Evolutionary conservation across 2,797 vertebrate genomes (phyloP).

Genomic region (Cephalopachus bancanus): DNA sequence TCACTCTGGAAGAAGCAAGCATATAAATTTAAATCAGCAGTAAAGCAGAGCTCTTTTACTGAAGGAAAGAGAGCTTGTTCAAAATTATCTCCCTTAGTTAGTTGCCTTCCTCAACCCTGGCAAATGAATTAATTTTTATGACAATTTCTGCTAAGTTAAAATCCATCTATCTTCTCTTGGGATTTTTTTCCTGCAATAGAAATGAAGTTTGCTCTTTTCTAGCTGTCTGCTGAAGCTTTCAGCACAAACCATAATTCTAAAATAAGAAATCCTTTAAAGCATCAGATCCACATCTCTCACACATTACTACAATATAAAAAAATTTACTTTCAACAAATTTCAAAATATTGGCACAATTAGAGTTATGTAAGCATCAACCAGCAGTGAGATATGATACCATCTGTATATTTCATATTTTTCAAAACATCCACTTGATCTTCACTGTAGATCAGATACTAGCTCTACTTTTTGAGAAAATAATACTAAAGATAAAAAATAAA

Average conservation of each 20-base stretch:
- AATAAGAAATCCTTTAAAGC: constrained; percentile 24
- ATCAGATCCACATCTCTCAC: neutral
- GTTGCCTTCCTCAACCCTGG: neutral
- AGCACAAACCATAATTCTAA: constrained; percentile 32
- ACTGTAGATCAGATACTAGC: neutral
- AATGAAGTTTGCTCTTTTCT: neutral
- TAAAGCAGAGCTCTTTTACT: neutral
- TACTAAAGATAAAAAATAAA: neutral
- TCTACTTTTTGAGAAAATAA: neutral
- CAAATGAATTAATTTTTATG: constrained; percentile 58
- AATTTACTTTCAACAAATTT: neutral
- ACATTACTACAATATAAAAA: neutral
- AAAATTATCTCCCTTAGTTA: neutral
- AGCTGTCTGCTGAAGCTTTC: neutral
- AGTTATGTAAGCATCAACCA: neutral
- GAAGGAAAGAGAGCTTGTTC: neutral
- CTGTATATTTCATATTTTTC: neutral
- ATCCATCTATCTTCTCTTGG: constrained; percentile 60
- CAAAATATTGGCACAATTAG: neutral
- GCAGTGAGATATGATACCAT: too few relatives aligned
- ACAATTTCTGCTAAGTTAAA: constrained; percentile 64
- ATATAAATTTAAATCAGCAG: neutral
- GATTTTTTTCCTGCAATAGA: constrained; percentile 6
- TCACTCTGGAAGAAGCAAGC: neutral
- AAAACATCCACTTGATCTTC: neutral